Percentiles rank a stretch among this genome's conserved stretches.
Conservation (phyloP, 2,888 invertebrate genomes). For the Metallyticus violacea region DNA sequence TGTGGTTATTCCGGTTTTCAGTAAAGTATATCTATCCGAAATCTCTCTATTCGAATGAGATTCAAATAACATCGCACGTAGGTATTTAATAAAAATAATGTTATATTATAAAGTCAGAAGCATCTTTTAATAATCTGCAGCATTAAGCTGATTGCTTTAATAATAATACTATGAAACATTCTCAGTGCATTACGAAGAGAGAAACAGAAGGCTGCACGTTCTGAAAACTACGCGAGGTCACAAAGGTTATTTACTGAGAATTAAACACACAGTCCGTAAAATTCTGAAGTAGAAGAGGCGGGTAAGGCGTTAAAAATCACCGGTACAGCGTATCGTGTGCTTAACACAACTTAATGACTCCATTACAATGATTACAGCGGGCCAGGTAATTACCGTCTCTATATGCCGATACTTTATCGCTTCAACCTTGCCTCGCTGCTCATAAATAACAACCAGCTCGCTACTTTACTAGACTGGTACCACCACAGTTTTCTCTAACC, state of each 20-base stretch:
- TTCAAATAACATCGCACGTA: too few species aligned
- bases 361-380: background rate
- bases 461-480: background rate
- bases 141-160: too few species aligned
- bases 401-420: background rate
- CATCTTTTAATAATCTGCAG: too few species aligned
- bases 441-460: background rate
- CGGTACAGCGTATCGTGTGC: background rate
- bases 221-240: background rate
- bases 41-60: too few species aligned
- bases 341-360: background rate
- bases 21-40: too few species aligned
- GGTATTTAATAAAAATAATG: too few species aligned
- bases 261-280: background rate
- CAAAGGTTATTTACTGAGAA: background rate
- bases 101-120: too few species aligned
- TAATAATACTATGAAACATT: too few species aligned
- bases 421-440: background rate
- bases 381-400: background rate
- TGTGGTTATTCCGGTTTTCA: too few species aligned
- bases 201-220: background rate
- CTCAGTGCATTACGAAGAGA: too few species aligned
- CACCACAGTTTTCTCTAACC: background rate
- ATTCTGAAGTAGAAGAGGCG: background rate
- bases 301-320: background rate